These are phyloP conservation scores for Cyanoderma ruficeps DNA, from an alignment of 2,113 vertebrate species.

Conservation along the genomic window DNA sequence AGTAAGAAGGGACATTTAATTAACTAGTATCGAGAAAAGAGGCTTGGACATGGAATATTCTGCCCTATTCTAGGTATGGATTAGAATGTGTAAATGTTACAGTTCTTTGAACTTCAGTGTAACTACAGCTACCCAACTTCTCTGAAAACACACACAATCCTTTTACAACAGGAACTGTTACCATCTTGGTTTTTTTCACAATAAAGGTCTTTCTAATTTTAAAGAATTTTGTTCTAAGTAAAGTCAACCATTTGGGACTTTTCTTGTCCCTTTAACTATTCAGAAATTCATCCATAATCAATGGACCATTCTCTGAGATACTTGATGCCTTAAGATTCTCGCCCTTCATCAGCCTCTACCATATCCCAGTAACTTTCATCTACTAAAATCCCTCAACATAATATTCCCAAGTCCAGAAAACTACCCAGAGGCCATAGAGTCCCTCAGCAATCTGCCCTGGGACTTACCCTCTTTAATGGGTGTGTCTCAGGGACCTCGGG, in stretches of 20 bases:
- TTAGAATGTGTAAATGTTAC: not conserved
- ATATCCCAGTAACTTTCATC: not conserved
- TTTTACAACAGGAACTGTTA: not conserved
- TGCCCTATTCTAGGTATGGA: not conserved
- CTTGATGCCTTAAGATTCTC: not conserved
- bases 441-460: not conserved
- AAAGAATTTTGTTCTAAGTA: not conserved
- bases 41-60: not conserved
- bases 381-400: not conserved
- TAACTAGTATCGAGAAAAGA: not conserved
- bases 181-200: not conserved
- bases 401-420: not conserved
- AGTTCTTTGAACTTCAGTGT: not conserved
- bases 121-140: not conserved
- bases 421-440: rapidly evolving
- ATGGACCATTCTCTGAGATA: not conserved
- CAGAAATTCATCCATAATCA: not conserved
- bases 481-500: not conserved
- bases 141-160: not conserved
- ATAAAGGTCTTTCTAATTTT: not conserved
- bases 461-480: not conserved
- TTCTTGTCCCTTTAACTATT: not conserved
- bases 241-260: not conserved
- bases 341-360: not conserved
- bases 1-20: slow-evolving; percentile 16